Conservation (phyloP, 2,797 vertebrate species). For the Onychomys torridus region DNA sequence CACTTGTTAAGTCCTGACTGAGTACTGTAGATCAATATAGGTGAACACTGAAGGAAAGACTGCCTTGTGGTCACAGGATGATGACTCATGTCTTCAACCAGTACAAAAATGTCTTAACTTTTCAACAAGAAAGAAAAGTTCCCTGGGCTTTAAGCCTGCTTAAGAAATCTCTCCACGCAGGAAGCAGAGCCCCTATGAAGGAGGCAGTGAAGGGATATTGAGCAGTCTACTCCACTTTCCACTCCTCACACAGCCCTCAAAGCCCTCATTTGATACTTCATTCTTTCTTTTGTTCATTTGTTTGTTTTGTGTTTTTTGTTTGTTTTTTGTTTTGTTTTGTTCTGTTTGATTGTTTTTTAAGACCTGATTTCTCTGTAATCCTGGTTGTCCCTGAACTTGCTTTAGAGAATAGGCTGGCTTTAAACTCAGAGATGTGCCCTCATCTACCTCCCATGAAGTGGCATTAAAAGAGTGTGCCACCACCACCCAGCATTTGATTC, state of each 20-base stretch:
- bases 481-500: no score
- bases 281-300: background rate
- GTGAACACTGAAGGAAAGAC: background rate
- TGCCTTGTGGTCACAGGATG: background rate
- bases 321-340: background rate
- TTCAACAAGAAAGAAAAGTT: background rate
- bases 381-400: background rate
- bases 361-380: background rate
- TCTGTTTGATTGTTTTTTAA: background rate
- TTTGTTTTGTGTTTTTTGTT: no score
- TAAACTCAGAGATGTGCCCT: background rate
- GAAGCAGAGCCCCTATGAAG: background rate
- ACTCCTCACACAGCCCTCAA: background rate
- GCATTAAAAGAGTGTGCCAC: background rate
- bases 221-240: background rate
- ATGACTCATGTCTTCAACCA: background rate
- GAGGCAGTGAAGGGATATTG: background rate
- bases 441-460: background rate
- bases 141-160: background rate
- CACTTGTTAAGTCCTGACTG: rapidly evolving
- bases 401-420: no score
- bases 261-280: background rate
- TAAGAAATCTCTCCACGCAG: background rate
- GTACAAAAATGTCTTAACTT: background rate
- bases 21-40: background rate